Evolutionary conservation across 2,888 invertebrate genomes (phyloP), one percentile per base, ranked within the genome.

Genomic region (Sympetrum striolatum): DNA sequence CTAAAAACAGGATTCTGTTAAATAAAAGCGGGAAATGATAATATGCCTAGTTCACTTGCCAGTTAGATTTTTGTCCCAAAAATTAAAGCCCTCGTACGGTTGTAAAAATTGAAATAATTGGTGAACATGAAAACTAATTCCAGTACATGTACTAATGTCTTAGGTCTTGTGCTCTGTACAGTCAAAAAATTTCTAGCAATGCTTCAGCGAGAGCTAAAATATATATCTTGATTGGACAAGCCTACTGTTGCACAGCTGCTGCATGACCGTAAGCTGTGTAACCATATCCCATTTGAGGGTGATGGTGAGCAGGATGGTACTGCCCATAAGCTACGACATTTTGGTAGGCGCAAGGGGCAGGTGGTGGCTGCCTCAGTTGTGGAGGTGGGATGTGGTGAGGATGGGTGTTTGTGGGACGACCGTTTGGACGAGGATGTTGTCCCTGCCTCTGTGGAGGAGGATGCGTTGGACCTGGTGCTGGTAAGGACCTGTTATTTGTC

Each of bases 251-350:
- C 53, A 90, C 90, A 48, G 90, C 81, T 35, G 90, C 81, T 35
- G 90, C 81, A 39, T 90, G 90, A 31, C 90, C 90, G 35, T 90
- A 90, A 22, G 86, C 64, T 64, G 86, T 86, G 60, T 86, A 86
- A 37, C 86, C 86, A 86, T 86, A 86, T 35, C 86, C 86, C 86
- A 86, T 86, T 64, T 86, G 86, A 2, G 86, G 86, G n/a, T 86
- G 86, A 60, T 86, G 86, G 37, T 86, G 86, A 37, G 86, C 93
- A 96, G 96, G 90, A 96, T 96, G 0, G 95, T 95, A 0, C 94
- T 91, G 94, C 64, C 91, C 91, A 90, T 91, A 95, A 92, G 93
- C 96, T 96, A 93, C 96, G 95, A 96, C 94, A 80, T 95, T 95
- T 92, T 95, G 95, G 92, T 95, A 95, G 90, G 95, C 95, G 92